Percentiles rank a stretch among this genome's conserved stretches.
phyloP scores from a whole-genome alignment of 2,113 vertebrate genomes.

The Chunga burmeisteri region DNA sequence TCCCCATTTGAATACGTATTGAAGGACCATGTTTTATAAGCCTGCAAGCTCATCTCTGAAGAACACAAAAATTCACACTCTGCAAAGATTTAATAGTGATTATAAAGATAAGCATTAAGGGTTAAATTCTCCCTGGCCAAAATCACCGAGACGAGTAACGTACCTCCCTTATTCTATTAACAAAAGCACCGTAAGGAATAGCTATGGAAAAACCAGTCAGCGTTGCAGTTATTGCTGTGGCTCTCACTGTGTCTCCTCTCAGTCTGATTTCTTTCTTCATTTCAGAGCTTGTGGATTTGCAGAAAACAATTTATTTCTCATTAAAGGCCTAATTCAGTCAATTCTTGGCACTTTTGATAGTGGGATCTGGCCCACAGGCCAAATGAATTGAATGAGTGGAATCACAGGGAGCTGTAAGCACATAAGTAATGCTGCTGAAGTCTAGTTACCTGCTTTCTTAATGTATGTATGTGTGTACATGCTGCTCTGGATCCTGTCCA shows the following conservation, averaged over 20 bases:
- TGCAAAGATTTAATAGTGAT: background rate
- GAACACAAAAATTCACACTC: background rate
- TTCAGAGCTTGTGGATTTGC: background rate
- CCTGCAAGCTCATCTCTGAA: background rate
- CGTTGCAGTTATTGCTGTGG: background rate
- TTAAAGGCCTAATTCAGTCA: background rate
- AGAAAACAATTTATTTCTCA: background rate
- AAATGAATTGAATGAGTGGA: rapidly evolving
- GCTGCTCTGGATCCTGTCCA: background rate
- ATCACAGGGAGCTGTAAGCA: background rate
- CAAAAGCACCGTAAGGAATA: background rate
- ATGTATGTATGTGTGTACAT: rapidly evolving
- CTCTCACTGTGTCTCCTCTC: background rate
- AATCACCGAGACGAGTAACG: background rate
- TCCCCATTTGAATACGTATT: background rate
- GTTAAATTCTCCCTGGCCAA: background rate
- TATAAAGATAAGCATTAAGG: background rate
- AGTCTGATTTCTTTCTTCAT: background rate
- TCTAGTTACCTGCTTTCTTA: background rate
- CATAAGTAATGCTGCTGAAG: background rate
- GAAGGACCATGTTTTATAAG: background rate
- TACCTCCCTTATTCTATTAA: background rate
- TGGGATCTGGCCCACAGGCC: background rate
- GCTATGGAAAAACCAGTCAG: background rate
- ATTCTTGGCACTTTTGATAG: background rate